Base-by-base conservation (phyloP, 2,797 vertebrate species). In the Brachymystax lenok region DNA sequence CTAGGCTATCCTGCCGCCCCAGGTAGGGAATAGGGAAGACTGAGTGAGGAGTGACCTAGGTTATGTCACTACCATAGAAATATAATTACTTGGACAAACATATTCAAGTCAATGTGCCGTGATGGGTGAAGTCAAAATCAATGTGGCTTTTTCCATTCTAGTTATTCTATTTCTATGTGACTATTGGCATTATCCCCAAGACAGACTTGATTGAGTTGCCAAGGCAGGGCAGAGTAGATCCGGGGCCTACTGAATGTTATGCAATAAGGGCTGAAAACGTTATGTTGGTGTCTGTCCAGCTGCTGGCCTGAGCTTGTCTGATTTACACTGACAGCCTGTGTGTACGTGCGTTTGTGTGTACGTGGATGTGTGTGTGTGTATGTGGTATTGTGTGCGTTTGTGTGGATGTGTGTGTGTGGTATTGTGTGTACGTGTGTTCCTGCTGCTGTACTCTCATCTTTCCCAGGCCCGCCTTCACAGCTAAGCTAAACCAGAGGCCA, bases 11-110 rank as follows among this genome's bases (percentile, higher is more conserved):
- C 24, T 24, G 24, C 24, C 24, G 24, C 24, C 24, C 1, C 24
- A 24, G 24, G 24, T 24, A 24, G 24, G 24, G 24, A 24, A 24
- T 63, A 63, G 71, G 75, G 40, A 56, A 76, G 51, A 68, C 73
- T 16, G 66, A 68, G 33, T 33, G 64, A 8, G 28, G 54, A 77
- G 59, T 77, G 67, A 82, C 74, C 75, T 74, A 70, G 14, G 75
- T 82, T 84, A 81, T 74, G 81, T 82, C 75, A 84, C 35, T 7
- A 10, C 30, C 35, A 50, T 21, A 46, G 40, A 46, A 46, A 13
- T 46, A 40, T 1, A 40, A 40, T 40, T 40, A 46, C 40, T 46
- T 3, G 40, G 40, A 46, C 17, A 27, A 27, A 16, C 40, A 46
- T 10, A 46, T 46, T 46, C 40, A 46, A 46, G 40, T 13, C 40